Base-by-base conservation (phyloP, 2,797 vertebrate species). In the Semaprochilodus insignis region DNA sequence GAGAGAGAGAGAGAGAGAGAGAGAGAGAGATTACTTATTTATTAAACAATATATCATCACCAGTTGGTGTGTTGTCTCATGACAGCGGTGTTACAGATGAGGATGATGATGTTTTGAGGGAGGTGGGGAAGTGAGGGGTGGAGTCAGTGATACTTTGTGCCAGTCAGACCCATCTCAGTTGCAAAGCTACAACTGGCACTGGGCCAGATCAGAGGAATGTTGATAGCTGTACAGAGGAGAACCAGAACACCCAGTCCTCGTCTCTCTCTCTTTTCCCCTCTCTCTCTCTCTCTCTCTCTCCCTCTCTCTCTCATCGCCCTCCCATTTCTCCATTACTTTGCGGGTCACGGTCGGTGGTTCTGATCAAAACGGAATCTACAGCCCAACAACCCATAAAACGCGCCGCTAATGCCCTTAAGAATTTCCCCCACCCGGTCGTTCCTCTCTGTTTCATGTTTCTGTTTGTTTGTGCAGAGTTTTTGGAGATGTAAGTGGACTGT, bases 171-270 rank as follows among this genome's bases (percentile, higher is more conserved):
- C 72, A 54, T 81, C 86, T 80, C 81, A 15, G 84, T 74, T 65
- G 52, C 76, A 69, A 74, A 80, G 34, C 51, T 71, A 17, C 16
- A 25, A 60, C 14, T 82, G 85, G 87, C 81, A 74, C 27, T 6
- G 57, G 17, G 83, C 87, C 87, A 88, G 74, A 74, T 65, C 77
- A 55, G 65, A 85, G 88, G 88, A 83, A 88, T 86, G 87, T 73
- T 78, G 86, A 85, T 85, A 86, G 59, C 77, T 52, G 70, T 85
- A 74, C 66, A 77, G 74, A 83, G 74, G 75, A 86, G 70, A 80
- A 63, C 40, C 44, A 74, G 77, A 83, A 62, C 79, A 67, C 77
- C 72, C 34, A 74, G 78, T 81, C 57, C 65, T 54, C 69, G 69
- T 66, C 63, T 44, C 76, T 23, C 16, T 79, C 36, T 25, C 34